phyloP scores from a whole-genome alignment of 2,113 vertebrate species.

The Echinops telfairi region DNA sequence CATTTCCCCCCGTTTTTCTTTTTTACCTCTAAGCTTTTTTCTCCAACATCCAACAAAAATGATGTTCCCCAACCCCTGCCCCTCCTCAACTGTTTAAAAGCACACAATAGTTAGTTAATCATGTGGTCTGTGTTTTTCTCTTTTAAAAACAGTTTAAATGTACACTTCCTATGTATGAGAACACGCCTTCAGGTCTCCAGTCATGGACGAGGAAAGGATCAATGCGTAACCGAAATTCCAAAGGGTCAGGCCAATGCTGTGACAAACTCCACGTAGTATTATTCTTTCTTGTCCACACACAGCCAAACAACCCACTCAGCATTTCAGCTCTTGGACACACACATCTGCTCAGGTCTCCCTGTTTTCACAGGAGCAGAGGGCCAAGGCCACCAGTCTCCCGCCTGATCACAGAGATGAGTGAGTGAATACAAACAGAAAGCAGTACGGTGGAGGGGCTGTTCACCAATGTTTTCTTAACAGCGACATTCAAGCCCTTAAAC shows the following conservation, averaged over 20 bases:
- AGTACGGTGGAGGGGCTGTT: background rate
- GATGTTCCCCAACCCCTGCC: background rate
- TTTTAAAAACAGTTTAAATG: slow-evolving; percentile 16
- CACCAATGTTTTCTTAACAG: background rate
- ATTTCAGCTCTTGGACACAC: background rate
- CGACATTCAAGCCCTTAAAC: background rate
- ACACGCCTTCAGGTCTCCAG: background rate
- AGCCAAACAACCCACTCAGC: background rate
- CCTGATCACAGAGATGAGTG: background rate
- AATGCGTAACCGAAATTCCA: background rate
- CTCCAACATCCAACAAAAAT: slow-evolving; percentile 18
- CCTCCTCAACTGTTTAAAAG: background rate
- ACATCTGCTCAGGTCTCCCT: background rate
- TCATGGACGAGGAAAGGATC: background rate
- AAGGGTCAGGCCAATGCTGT: background rate
- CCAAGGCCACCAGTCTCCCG: background rate
- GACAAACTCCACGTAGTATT: background rate
- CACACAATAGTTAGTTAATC: background rate
- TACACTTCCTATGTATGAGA: background rate
- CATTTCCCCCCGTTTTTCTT: background rate
- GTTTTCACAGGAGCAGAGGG: background rate
- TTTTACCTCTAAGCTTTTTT: slow-evolving; percentile 27
- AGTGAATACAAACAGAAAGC: background rate
- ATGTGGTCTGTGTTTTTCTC: background rate
- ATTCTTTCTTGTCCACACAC: background rate